Evolutionary conservation across 2,113 vertebrate genomes (phyloP).

Genomic region (Sminthopsis crassicaudata): DNA sequence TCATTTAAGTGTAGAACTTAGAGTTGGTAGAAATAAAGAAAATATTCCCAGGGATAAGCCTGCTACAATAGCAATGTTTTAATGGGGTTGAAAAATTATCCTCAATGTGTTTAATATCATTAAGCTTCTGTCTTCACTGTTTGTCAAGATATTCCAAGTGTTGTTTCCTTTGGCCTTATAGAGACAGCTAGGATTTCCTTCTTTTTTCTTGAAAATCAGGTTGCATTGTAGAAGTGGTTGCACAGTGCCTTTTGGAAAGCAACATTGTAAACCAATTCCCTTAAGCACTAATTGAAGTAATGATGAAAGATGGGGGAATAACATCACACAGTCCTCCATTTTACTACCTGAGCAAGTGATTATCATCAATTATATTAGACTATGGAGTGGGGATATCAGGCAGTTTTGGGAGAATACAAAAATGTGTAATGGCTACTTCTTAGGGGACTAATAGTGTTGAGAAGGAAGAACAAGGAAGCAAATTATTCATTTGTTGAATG

Average conservation of each 20-base stretch:
- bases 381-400: not conserved
- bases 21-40: not conserved
- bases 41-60: not conserved
- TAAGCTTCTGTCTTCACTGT: not conserved
- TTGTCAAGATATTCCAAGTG: not conserved
- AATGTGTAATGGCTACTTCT: conserved; percentile 29
- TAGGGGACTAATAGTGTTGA: conserved; percentile 15
- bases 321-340: fast-evolving
- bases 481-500: conserved; percentile 63
- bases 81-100: not conserved
- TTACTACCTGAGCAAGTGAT: not conserved
- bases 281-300: conserved; percentile 31
- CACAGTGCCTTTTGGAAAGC: not conserved
- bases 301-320: not conserved
- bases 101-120: fast-evolving
- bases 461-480: conserved; percentile 27
- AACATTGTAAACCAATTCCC: fast-evolving
- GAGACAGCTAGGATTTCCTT: conserved; percentile 35
- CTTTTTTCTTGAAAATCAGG: not conserved
- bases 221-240: fast-evolving
- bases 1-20: not conserved
- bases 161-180: fast-evolving
- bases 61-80: not conserved
- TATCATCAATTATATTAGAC: not conserved
- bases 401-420: not conserved